Percentiles rank a stretch among this genome's conserved stretches.
phyloP scores from a whole-genome alignment of 2,797 vertebrate species.

The Hoplostethus mediterraneus region DNA sequence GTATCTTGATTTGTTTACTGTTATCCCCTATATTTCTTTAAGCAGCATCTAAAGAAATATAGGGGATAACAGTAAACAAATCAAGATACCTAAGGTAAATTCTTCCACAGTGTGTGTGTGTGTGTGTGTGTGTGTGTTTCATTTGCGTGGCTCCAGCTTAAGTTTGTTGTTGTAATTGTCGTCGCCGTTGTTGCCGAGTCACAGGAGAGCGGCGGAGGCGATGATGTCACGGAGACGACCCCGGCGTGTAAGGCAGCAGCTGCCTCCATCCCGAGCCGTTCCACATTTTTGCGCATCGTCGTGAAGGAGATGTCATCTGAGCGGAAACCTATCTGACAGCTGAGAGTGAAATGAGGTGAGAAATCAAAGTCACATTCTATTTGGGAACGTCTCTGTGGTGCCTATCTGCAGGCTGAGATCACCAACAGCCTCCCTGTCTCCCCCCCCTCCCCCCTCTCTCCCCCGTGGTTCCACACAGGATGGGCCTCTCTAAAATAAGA shows the following conservation, averaged over 20 bases:
- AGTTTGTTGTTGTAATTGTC: slow-evolving; percentile 66
- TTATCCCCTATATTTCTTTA: too few species aligned
- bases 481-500: slow-evolving; percentile 31
- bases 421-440: slow-evolving; percentile 53
- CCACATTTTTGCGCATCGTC: slow-evolving; percentile 75
- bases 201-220: slow-evolving; percentile 64
- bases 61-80: too few species aligned
- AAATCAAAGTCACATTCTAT: slow-evolving; percentile 88
- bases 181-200: slow-evolving; percentile 78
- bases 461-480: slow-evolving; percentile 37
- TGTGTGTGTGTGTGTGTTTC: slow-evolving; percentile 16
- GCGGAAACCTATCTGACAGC: slow-evolving; percentile 85
- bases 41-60: too few species aligned
- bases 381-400: slow-evolving; percentile 76
- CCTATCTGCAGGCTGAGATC: slow-evolving; percentile 80
- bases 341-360: slow-evolving; percentile 88
- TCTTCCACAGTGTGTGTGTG: slow-evolving; percentile 8
- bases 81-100: too few species aligned
- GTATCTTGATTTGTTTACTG: too few species aligned
- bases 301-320: slow-evolving; percentile 84
- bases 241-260: slow-evolving; percentile 82
- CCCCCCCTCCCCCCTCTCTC: not conserved
- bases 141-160: slow-evolving; percentile 68
- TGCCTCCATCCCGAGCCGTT: slow-evolving; percentile 83
- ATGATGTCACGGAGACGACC: slow-evolving; percentile 70